Evolutionary conservation across 2,888 invertebrate genomes (phyloP).

Genomic region (Callyntrura sp.): DNA sequence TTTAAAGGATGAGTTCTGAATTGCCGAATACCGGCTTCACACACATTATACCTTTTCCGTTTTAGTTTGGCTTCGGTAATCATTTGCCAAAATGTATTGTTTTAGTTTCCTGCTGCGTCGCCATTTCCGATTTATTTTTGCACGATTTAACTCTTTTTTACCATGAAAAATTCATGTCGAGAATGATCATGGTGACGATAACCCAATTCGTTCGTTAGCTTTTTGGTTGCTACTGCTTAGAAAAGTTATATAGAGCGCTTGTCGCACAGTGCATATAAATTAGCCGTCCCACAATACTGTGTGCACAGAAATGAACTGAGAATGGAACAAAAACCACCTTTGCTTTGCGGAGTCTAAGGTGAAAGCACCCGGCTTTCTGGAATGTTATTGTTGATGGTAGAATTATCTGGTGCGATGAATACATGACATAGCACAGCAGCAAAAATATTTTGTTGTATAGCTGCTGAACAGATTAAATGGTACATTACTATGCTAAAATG

Average conservation of each 20-base stretch:
- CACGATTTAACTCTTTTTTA: conserved; percentile 59
- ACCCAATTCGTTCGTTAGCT: neutral
- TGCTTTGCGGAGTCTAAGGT: neutral
- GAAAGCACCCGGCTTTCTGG: neutral
- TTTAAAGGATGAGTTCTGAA: neutral
- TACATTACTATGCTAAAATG: neutral
- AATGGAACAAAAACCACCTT: neutral
- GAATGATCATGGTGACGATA: neutral
- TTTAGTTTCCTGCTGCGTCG: neutral
- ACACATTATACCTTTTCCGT: neutral
- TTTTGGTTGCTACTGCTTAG: neutral
- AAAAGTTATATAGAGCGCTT: neutral
- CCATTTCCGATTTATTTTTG: conserved; percentile 45
- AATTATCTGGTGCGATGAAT: no score
- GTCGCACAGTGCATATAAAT: neutral
- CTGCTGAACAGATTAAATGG: neutral
- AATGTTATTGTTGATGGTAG: neutral
- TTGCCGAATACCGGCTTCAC: neutral
- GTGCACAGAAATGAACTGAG: neutral
- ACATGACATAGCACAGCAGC: neutral
- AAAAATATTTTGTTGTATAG: neutral
- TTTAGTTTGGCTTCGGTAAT: neutral
- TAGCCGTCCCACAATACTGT: neutral
- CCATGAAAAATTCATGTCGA: neutral
- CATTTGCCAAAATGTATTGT: conserved; percentile 35